Base-by-base conservation (phyloP, 2,113 vertebrate species). In the Channa maculata region DNA sequence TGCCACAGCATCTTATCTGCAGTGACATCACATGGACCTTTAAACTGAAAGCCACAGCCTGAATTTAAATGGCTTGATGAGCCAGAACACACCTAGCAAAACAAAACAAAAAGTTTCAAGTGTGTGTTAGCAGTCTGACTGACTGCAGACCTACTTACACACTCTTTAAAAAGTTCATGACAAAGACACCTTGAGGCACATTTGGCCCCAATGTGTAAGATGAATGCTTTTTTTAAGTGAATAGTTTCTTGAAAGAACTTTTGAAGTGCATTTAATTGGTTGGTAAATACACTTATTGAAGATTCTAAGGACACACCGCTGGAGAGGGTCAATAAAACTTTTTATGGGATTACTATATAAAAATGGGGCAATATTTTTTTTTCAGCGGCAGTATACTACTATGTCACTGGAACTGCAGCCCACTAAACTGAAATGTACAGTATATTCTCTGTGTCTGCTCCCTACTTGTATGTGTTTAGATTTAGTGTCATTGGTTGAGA, bases 11-110 rank as follows among this genome's bases (percentile, higher is more conserved):
- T 58, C 74, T 88, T 82, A 76, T 87, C 65, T 71, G 69, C 8
- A 44, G 72, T 90, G 89, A 91, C 82, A 68, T 91, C 88, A 89
- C 82, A 55, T 11, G 67, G 58, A 57, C 53, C 80, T 91, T 91
- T 91, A 91, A 91, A 92, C 24, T 3, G 51, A 12, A 65, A 24
- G 85, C 86, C 71, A 3, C 87, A 91, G 53, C 51, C 49, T 0
- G 8, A n/a, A 51, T 91, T 90, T 89, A 89, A 93, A 92, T 75
- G 83, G 34, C 79, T 48, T 33, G 46, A 60, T 13, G 69, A 64
- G 49, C 62, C 52, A 39, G 9, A 69, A 55, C 61, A 83, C 82
- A 73, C 63, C 33, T 5, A 43, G 24, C 59, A 43, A 52, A 57
- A 55, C 6, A 3, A 37, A 52, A 12, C 45, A 46, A 51, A 24